Evolutionary conservation across 2,113 vertebrate genomes (phyloP), one percentile per base, ranked within the genome.

Genomic region (Psilopsiagon aurifrons): DNA sequence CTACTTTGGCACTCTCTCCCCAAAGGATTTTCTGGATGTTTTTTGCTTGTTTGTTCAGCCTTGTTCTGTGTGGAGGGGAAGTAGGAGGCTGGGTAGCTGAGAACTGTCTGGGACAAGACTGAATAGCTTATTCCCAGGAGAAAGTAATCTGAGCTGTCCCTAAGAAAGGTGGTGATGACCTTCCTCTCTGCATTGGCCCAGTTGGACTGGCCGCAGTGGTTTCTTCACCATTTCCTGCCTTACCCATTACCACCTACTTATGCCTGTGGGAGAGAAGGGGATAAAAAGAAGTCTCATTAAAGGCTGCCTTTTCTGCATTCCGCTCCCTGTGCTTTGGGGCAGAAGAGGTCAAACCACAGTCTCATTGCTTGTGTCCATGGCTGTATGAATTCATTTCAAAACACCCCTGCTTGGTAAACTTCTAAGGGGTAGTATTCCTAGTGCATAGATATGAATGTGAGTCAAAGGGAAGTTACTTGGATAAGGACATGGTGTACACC

Each of bases 341-440:
- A 92, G 74, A 59, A 80, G 74, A 92, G 95, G 91, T 95, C 84
- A 87, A 27, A 54, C 27, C 79, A 33, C 77, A 64, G 57, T 83
- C 19, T 78, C 49, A 87, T 79, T 54, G 20, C 73, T 92, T 83
- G 62, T 2, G 3, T 87, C 83, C 41, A 7, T 79, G 66, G 37
- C 80, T 49, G 46, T 67, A 69, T 77, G 74, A 87, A 91, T 84
- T 73, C 59, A 43, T 88, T 94, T 96, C 94, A 95, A 94, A 96
- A 92, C 77, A 83, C 63, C 59, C 44, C 70, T 95, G 57, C 89
- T 92, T 54, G 84, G 55, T 88, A 86, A 71, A 87, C 46, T 41
- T 95, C 93, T 95, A 77, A 97, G 47, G 57, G 81, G 43, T 31
- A 69, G 74, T 73, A 86, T 91, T 94, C 74, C 52, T 86, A 54